Base-by-base conservation (phyloP, 2,888 invertebrate species). In the Apomyelois bistriatella region DNA sequence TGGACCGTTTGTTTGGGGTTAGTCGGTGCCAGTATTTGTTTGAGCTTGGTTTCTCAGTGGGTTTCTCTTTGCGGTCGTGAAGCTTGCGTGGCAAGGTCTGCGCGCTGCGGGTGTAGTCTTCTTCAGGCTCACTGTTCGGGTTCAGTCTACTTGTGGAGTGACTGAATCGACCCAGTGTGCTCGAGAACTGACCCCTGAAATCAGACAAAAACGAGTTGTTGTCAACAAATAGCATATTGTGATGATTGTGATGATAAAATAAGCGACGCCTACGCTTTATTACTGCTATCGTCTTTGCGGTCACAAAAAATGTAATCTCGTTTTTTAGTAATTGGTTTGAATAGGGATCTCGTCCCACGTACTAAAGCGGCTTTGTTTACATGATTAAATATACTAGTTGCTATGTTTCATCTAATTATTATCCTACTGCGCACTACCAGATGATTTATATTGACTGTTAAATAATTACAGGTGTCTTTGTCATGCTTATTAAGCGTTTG, bases 141-240 rank as follows among this genome's bases (percentile, higher is more conserved):
- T 92, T 91, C 66, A 95, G 82, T 57, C 95, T 93, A 75, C 95
- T 93, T 47, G 95, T 94, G 16, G 95, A 95, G 84, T 96, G 96
- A 90, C 95, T 96, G 86, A 95, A 94, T 61, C 96, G 93, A 57
- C 96, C 96, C 68, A 96, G 90, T 36, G 96, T 96, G 67, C 94
- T 95, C 67, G 93, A 92, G 75, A 92, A 93, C 74, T 93, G 93
- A 62, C 92, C 93, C 85, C 94, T 94, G 92, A 62, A 93, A 85
- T 53, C 38, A 58, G 89, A 72, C 80, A 77, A 74, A 70, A 65
- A 65, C 60, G 59, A 59, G 61, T 62, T 59, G 65, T 68, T 70
- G 32, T 4, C 10, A 7, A 32, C 10, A 7, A 32, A 61, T 64
- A 65, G 74, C 16, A 79, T 80, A 76, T n/a, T 75, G 68, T 66